Conservation (phyloP, 1,140 invertebrate species). For the Atta colombica region DNA sequence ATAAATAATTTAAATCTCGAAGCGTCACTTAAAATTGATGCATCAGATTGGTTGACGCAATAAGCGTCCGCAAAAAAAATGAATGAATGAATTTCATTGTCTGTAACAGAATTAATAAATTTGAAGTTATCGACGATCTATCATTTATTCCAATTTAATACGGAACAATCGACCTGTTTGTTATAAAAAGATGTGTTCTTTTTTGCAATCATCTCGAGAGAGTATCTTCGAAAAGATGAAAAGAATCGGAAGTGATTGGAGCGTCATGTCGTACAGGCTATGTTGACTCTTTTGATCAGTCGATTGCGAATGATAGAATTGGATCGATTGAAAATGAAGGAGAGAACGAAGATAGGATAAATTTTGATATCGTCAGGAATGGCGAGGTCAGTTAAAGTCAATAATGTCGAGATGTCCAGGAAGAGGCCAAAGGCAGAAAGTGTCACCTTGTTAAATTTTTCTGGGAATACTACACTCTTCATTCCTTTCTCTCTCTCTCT, state of each 20-base stretch:
- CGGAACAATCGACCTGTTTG: neutral
- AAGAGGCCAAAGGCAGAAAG: slow-evolving; percentile 7
- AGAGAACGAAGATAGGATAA: neutral
- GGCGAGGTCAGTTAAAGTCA: slow-evolving; percentile 40
- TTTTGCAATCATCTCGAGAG: slow-evolving; percentile 12
- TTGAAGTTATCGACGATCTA: slow-evolving; percentile 27
- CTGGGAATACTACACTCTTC: slow-evolving; percentile 21
- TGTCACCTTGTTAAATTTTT: slow-evolving; percentile 19
- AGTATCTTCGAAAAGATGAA: neutral
- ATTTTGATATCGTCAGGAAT: slow-evolving; percentile 33
- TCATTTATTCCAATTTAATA: neutral
- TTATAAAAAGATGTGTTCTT: neutral
- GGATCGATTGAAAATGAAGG: neutral
- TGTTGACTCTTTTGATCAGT: slow-evolving; percentile 28
- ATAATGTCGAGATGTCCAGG: slow-evolving; percentile 34
- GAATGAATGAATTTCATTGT: neutral
- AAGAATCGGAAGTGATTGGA: slow-evolving; percentile 2
- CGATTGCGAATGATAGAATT: slow-evolving; percentile 20
- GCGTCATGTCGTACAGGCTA: neutral
- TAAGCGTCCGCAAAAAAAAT: neutral
- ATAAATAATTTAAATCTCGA: too few species aligned
- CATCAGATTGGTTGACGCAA: neutral
- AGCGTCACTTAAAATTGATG: too few species aligned
- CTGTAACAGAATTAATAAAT: slow-evolving; percentile 20
- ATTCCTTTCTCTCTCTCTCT: neutral